A percentile compares a stretch with the other conserved stretches of the same genome.
Evolutionary conservation across 2,113 vertebrate species (phyloP).

Genomic region (Hipposideros armiger): DNA sequence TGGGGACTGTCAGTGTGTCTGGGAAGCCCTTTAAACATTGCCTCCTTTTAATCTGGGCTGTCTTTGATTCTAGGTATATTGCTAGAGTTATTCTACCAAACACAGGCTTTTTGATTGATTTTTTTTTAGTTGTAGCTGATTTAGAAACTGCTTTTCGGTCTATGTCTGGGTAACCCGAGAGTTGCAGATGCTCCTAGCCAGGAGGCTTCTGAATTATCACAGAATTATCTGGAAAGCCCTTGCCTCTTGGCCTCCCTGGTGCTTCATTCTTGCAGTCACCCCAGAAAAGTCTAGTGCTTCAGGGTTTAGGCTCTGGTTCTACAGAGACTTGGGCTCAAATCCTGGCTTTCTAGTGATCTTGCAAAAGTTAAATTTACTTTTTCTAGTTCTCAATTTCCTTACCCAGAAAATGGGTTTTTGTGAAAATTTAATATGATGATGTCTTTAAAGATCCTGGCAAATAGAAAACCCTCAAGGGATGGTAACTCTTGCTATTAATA

Average conservation of each 20-base stretch:
- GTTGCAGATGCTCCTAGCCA: slow-evolving; percentile 33
- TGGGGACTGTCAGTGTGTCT: neutral
- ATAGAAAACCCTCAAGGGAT: neutral
- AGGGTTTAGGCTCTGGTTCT: neutral
- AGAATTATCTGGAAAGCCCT: neutral
- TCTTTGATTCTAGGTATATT: slow-evolving; percentile 44
- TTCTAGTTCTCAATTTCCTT: slow-evolving; percentile 40
- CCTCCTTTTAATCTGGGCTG: slow-evolving; percentile 23
- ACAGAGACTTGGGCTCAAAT: neutral
- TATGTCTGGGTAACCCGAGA: slow-evolving; percentile 29
- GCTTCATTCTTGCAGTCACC: neutral
- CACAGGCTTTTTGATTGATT: neutral
- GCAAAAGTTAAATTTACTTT: neutral
- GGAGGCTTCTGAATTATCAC: slow-evolving; percentile 20
- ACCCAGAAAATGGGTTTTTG: neutral
- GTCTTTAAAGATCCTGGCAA: neutral
- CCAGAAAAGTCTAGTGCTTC: neutral
- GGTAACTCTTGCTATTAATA: neutral
- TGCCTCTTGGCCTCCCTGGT: neutral
- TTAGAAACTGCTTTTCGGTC: slow-evolving; percentile 55
- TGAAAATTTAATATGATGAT: slow-evolving; percentile 26
- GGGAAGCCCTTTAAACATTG: slow-evolving; percentile 18
- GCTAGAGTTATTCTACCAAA: slow-evolving; percentile 49
- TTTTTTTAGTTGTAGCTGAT: slow-evolving; percentile 62
- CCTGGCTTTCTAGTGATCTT: neutral